Evolutionary conservation across 2,888 invertebrate genomes (phyloP).

Genomic region (Zeuzera pyrina): DNA sequence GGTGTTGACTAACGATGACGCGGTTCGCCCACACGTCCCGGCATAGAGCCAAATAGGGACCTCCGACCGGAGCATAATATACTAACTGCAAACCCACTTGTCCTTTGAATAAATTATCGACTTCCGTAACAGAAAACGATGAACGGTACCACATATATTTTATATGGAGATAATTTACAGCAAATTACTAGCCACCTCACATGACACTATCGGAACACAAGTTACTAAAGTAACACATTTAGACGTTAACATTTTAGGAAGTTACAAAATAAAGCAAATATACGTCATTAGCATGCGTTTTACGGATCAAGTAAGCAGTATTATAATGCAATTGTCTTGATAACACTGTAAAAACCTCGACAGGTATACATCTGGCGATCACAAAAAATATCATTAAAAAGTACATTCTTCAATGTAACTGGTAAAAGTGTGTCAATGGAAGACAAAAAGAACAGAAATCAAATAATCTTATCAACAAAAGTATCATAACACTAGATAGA

Average conservation of each 20-base stretch:
- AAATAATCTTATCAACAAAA: neutral
- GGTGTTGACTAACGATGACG: slow-evolving; percentile 35
- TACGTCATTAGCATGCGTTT: too few species aligned
- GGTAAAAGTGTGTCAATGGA: slow-evolving; percentile 11
- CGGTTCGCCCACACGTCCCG: slow-evolving; percentile 43
- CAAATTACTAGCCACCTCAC: slow-evolving; percentile 23
- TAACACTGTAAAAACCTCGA: too few species aligned
- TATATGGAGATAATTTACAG: slow-evolving; percentile 26
- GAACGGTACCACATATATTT: slow-evolving; percentile 44
- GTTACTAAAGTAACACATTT: too few species aligned
- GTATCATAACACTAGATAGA: neutral
- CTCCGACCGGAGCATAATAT: slow-evolving; percentile 24
- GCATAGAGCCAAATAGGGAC: slow-evolving; percentile 37
- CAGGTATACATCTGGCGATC: neutral
- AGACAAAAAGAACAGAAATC: slow-evolving; percentile 5
- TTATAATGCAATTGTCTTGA: too few species aligned
- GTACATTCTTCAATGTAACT: neutral
- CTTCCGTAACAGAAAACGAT: slow-evolving; percentile 40
- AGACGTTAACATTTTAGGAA: too few species aligned
- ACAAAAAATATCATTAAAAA: neutral
- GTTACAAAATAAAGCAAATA: too few species aligned
- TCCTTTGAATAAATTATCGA: slow-evolving; percentile 47
- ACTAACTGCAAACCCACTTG: slow-evolving; percentile 20
- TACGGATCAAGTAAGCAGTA: too few species aligned
- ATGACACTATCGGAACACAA: too few species aligned